These are phyloP conservation scores for Saccostrea cuccullata DNA, from an alignment of 1,140 invertebrate species.

Conservation along the genomic window DNA sequence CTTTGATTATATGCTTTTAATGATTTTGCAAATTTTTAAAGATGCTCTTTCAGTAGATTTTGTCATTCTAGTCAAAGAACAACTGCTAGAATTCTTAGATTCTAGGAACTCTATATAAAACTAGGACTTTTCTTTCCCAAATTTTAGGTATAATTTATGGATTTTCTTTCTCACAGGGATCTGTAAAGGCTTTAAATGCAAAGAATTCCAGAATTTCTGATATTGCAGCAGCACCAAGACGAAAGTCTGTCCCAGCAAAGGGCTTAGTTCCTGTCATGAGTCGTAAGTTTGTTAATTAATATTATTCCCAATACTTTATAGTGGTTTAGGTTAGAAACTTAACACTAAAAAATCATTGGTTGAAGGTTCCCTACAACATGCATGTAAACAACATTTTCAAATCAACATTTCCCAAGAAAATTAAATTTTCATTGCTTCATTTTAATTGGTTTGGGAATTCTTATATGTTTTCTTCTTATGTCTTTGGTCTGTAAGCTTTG, in stretches of 20 bases:
- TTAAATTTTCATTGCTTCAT: not conserved
- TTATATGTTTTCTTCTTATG: too few relatives aligned
- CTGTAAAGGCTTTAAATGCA: slow-evolving; percentile 56
- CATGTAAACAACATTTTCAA: not conserved
- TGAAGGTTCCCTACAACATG: not conserved
- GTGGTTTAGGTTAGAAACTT: not conserved
- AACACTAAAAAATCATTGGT: not conserved
- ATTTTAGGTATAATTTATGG: too few relatives aligned
- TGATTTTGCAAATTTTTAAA: too few relatives aligned
- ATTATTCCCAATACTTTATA: not conserved
- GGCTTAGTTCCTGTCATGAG: slow-evolving; percentile 60
- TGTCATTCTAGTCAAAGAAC: too few relatives aligned
- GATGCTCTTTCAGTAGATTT: too few relatives aligned
- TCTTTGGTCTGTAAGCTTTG: too few relatives aligned
- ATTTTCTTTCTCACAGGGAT: slow-evolving; percentile 51
- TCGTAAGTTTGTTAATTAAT: slow-evolving; percentile 43
- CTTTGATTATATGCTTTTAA: too few relatives aligned
- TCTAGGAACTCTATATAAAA: not conserved
- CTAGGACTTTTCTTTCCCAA: not conserved
- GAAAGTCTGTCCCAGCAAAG: slow-evolving; percentile 55
- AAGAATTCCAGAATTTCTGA: slow-evolving; percentile 55
- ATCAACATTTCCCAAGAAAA: not conserved
- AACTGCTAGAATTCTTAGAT: too few relatives aligned
- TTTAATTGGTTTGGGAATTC: not conserved
- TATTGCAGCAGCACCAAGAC: slow-evolving; percentile 7